A percentile compares a stretch with the other conserved stretches of the same genome.
These are phyloP conservation scores for Agrochola macilenta DNA, from an alignment of 2,888 invertebrate species.

Conservation along the genomic window DNA sequence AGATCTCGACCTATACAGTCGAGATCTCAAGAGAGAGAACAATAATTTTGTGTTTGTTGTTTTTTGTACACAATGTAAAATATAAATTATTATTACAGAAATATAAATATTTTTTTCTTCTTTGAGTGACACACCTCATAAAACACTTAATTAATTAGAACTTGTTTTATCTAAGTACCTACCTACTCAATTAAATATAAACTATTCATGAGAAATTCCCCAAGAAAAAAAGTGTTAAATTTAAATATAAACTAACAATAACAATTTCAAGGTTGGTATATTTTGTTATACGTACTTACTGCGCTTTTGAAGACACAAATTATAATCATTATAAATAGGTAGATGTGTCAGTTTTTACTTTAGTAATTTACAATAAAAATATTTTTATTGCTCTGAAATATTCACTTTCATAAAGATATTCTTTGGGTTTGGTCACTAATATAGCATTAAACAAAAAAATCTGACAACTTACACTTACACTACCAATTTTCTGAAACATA, in stretches of 20 bases:
- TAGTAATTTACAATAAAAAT: too few species aligned
- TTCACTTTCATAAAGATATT: neutral
- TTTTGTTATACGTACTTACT: neutral
- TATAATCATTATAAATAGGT: neutral
- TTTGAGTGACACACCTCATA: slow-evolving; percentile 20
- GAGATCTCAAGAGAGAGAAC: neutral
- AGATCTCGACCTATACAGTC: neutral
- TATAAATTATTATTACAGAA: slow-evolving; percentile 11
- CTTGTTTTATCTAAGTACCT: slow-evolving; percentile 6
- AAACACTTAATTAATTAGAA: slow-evolving; percentile 36
- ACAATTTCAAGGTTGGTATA: neutral
- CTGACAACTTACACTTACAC: too few species aligned
- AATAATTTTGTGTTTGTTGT: neutral
- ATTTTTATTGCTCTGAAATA: neutral
- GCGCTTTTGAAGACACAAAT: neutral
- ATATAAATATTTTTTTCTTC: neutral
- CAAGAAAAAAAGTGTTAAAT: slow-evolving; percentile 1
- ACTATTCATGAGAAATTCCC: slow-evolving; percentile 12
- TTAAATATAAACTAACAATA: slow-evolving; percentile 12
- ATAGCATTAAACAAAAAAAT: neutral
- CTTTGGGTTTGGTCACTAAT: neutral
- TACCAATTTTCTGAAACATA: too few species aligned
- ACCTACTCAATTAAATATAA: neutral
- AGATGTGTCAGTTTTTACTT: neutral
- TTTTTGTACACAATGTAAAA: neutral